Evolutionary conservation across 2,113 vertebrate genomes (phyloP).

Genomic region (Hipposideros armiger): DNA sequence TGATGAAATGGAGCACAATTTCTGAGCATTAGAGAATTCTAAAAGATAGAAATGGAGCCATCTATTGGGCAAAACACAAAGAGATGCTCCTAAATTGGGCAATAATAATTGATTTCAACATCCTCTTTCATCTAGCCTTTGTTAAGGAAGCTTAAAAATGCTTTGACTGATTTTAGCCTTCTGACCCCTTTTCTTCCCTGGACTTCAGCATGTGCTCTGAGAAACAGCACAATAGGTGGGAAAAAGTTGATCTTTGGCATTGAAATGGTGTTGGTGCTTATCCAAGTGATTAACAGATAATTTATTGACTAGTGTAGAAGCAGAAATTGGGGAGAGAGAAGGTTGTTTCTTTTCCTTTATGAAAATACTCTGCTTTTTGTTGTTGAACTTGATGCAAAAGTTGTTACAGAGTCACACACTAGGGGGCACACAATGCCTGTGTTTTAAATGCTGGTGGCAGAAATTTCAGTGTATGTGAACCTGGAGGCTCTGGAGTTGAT

Average conservation of each 20-base stretch:
- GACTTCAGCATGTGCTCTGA: not conserved
- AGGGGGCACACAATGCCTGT: slow-evolving; percentile 62
- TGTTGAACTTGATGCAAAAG: not conserved
- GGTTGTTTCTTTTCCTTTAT: not conserved
- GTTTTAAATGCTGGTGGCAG: not conserved
- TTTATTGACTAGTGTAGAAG: not conserved
- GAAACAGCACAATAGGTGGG: not conserved
- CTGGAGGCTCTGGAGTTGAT: not conserved
- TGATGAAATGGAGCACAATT: not conserved
- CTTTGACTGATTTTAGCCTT: not conserved
- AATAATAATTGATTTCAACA: not conserved
- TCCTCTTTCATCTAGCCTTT: not conserved
- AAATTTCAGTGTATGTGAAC: not conserved
- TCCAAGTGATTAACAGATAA: not conserved
- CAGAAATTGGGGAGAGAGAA: not conserved
- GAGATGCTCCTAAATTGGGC: not conserved
- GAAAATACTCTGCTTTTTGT: slow-evolving; percentile 4
- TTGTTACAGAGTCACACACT: not conserved
- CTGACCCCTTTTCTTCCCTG: not conserved
- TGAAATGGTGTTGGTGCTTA: not conserved
- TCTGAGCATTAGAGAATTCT: not conserved
- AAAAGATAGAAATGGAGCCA: not conserved
- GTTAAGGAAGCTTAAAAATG: not conserved
- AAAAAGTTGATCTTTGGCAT: not conserved
- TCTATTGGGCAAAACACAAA: not conserved